Percentiles rank a stretch among this genome's conserved stretches.
phyloP scores from a whole-genome alignment of 2,113 vertebrate species.

The Regulus satrapa region DNA sequence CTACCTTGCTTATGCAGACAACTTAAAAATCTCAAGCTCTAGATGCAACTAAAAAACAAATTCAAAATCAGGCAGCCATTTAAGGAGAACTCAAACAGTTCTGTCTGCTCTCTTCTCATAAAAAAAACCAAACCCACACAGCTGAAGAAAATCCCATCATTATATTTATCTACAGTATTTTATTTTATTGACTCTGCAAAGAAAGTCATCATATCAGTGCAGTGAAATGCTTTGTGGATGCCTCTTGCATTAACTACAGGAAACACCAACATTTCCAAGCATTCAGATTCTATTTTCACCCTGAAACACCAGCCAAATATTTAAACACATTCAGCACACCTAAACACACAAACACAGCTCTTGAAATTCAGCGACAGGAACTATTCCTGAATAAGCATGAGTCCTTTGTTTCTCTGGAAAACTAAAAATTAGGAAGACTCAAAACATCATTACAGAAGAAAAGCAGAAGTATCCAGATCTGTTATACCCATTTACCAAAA shows the following conservation, averaged over 20 bases:
- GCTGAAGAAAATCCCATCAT: background rate
- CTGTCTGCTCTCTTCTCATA: background rate
- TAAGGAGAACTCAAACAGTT: background rate
- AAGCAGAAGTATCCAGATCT: no score
- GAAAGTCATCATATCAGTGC: background rate
- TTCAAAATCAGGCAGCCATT: background rate
- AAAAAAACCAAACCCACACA: background rate
- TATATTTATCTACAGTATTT: background rate
- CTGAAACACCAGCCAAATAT: background rate
- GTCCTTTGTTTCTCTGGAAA: background rate
- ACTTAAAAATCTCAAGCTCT: background rate
- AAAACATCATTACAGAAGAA: background rate
- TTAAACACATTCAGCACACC: background rate
- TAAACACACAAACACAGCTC: background rate
- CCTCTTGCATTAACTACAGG: background rate
- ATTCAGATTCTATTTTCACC: background rate
- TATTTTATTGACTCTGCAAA: background rate
- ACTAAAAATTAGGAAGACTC: background rate
- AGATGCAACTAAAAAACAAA: background rate
- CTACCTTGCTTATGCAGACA: background rate
- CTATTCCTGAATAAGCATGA: background rate
- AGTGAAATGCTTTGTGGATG: background rate
- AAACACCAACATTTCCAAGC: background rate
- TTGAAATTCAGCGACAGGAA: background rate
- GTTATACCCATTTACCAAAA: no score